phyloP scores from a whole-genome alignment of 1,140 invertebrate species.

The Tetraneura akinire region DNA sequence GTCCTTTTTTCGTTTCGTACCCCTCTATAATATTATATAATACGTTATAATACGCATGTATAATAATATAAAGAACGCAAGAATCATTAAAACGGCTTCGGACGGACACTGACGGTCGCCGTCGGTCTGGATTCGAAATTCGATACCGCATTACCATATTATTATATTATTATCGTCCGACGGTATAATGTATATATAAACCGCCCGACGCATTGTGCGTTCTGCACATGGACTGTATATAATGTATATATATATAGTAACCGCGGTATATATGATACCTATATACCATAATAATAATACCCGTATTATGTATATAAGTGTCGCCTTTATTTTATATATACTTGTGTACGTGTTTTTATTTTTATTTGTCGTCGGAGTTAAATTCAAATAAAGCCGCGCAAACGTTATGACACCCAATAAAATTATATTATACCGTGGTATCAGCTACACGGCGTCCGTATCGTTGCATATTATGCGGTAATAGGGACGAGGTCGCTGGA shows the following conservation, averaged over 20 bases:
- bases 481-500: no score
- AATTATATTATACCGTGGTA: no score
- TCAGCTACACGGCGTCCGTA: no score
- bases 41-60: no score
- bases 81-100: background rate
- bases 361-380: no score
- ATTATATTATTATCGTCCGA: no score
- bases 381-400: no score
- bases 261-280: background rate
- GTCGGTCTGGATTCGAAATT: conserved; percentile 19
- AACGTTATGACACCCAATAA: background rate
- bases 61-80: no score
- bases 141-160: background rate
- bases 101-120: background rate
- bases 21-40: no score
- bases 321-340: background rate
- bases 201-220: background rate
- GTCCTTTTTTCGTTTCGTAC: background rate
- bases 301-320: background rate
- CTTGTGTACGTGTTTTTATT: no score
- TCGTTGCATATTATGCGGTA: no score
- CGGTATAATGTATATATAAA: no score
- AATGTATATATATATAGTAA: background rate
- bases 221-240: background rate
- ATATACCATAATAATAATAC: background rate